Evolutionary conservation across 2,888 invertebrate species (phyloP), one percentile per base, ranked within the genome.

Genomic region (Eulithis testata): DNA sequence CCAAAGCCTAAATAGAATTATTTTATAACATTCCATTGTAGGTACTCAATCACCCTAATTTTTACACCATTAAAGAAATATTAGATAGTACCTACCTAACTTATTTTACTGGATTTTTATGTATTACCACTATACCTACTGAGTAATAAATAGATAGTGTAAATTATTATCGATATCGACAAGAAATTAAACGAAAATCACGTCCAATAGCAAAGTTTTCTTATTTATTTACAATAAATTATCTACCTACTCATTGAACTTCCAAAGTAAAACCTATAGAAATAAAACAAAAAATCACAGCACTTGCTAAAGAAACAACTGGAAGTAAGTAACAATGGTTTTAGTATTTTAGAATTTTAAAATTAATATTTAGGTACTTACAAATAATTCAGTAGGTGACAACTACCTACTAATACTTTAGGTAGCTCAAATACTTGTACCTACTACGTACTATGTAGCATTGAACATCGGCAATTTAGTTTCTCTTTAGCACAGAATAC

Each of bases 241-340:
- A 31, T 31, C 11, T 31, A 51, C n/a, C 11, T 27, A n/a, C n/a
- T 27, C 8, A n/a, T 7, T 11, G 31, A n/a, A 31, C 11, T 21
- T 51, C 5, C 9, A 27, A 27, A 50, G 6, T 11, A 31, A 51
- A 52, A 12, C 52, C 52, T 37, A 37, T 3, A 40, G 40, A 40
- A 40, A n/a, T 8, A 52, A 52, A 52, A 52, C n/a, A n/a, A 31
- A 52, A 37, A 52, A 52, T 52, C 52, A 52, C 52, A 52, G 52
- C 36, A 31, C 31, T 31, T 31, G n/a, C 40, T 1, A 31, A 51
- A 50, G 27, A 31, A 31, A 51, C 31, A 51, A 21, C 21, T 21
- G n/a, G n/a, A n/a, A n/a, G 21, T 21, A 21, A 21, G 2, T 2
- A 6, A 51, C 50, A 27, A 51, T 51, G 31, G 27, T 51, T n/a